These are phyloP conservation scores for Siniperca knerii DNA, from an alignment of 2,113 vertebrate species.

Conservation along the genomic window DNA sequence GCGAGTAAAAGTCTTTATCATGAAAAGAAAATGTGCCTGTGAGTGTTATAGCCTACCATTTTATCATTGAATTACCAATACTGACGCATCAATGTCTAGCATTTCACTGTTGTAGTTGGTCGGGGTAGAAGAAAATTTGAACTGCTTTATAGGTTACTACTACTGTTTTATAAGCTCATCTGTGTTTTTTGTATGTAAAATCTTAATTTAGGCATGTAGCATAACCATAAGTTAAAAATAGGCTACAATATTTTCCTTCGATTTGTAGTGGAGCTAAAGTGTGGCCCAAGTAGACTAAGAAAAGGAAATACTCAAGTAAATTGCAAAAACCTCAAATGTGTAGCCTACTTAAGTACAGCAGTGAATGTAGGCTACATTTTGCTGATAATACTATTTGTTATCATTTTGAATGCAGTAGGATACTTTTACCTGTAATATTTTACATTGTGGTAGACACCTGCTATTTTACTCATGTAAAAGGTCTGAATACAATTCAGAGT, in stretches of 20 bases:
- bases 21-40: background rate
- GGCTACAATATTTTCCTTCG: background rate
- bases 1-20: background rate
- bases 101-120: background rate
- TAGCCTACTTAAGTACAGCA: background rate
- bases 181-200: background rate
- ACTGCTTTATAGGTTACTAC: no score
- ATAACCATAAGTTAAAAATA: background rate
- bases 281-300: background rate
- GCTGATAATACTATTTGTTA: background rate
- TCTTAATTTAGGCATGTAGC: background rate
- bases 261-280: background rate
- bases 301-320: background rate
- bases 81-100: background rate
- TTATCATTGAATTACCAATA: background rate
- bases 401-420: no score
- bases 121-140: background rate
- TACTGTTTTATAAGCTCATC: background rate
- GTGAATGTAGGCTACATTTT: background rate
- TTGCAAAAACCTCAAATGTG: background rate
- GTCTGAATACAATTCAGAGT: slow-evolving; percentile 21
- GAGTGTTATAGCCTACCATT: background rate
- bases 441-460: background rate
- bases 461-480: background rate
- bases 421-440: background rate